These are phyloP conservation scores for Nemotelus nigrinus DNA, from an alignment of 2,888 invertebrate genomes.

Conservation along the genomic window DNA sequence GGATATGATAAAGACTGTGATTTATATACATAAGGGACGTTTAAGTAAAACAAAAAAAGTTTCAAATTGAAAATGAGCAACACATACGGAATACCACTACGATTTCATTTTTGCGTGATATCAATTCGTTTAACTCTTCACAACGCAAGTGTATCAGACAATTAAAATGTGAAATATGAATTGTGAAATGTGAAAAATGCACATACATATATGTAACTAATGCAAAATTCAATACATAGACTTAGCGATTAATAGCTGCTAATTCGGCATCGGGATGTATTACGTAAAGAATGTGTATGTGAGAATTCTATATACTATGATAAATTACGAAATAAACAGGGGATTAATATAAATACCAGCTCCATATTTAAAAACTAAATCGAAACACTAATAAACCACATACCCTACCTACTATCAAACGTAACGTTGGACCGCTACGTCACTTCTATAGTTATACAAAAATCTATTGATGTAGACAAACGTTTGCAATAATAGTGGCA, in stretches of 20 bases:
- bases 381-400: constrained; percentile 17
- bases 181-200: constrained; percentile 22
- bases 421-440: constrained; percentile 10
- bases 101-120: constrained; percentile 46
- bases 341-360: constrained; percentile 24
- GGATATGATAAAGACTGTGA: constrained; percentile 52
- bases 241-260: constrained; percentile 22
- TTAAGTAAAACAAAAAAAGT: constrained; percentile 34
- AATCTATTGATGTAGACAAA: constrained; percentile 8
- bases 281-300: constrained; percentile 28
- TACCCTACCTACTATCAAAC: constrained; percentile 28
- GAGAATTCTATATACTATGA: constrained; percentile 35
- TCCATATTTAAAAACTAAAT: constrained; percentile 28
- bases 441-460: constrained; percentile 12
- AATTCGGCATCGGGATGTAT: constrained; percentile 40
- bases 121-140: constrained; percentile 45
- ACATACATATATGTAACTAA: constrained; percentile 5
- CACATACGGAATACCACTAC: constrained; percentile 42
- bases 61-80: constrained; percentile 25
- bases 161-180: constrained; percentile 17
- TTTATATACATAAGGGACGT: constrained; percentile 49
- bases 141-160: constrained; percentile 32
- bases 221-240: constrained; percentile 24
- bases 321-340: constrained; percentile 29
- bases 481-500: constrained; percentile 31